Base-by-base conservation (phyloP, 2,888 invertebrate genomes). In the Acrobasis suavella region DNA sequence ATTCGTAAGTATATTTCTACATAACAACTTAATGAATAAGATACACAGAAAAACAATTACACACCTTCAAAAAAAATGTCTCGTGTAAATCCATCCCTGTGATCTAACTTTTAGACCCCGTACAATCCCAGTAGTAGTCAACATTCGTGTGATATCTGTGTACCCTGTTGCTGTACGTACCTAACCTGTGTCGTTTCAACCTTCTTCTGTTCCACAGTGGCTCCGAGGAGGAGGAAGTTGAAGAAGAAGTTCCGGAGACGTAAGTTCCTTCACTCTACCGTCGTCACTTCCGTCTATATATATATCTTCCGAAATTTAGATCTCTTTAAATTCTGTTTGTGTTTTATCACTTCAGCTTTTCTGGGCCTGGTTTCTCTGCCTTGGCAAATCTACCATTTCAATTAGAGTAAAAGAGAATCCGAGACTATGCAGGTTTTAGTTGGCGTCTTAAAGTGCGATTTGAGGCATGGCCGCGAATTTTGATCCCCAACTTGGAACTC, bases 191-290 rank as follows among this genome's bases (percentile, higher is more conserved):
- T 62, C 72, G 75, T 62, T 62, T 74, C 74, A 75, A 67, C 71
- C 67, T 52, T 68, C 70, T 52, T 77, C 56, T 84, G 71, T 77
- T 87, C 78, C 85, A 77, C 91, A 92, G 93, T 92, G 93, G 93
- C 86, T 89, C 92, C 85, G 96, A 96, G 93, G 96, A 96, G 94
- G 95, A 95, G 93, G 94, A 94, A 93, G 95, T 95, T 81, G 95
- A 95, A 93, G 95, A 96, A 95, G 96, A 96, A 95, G 95, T 96
- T 83, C 93, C 91, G 82, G 94, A 94, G 89, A 94, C 94, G 96
- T 96, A 95, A 96, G 96, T 95, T 82, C 76, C 60, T 62, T 62
- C 63, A 64, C 46, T 65, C 63, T 70, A 64, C 65, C 65, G 64
- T 63, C 56, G 65, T 65, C 64, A 64, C 68, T 73, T 71, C 71